These are phyloP conservation scores for Rhyacichthys aspro DNA, from an alignment of 2,797 vertebrate species.

Conservation along the genomic window DNA sequence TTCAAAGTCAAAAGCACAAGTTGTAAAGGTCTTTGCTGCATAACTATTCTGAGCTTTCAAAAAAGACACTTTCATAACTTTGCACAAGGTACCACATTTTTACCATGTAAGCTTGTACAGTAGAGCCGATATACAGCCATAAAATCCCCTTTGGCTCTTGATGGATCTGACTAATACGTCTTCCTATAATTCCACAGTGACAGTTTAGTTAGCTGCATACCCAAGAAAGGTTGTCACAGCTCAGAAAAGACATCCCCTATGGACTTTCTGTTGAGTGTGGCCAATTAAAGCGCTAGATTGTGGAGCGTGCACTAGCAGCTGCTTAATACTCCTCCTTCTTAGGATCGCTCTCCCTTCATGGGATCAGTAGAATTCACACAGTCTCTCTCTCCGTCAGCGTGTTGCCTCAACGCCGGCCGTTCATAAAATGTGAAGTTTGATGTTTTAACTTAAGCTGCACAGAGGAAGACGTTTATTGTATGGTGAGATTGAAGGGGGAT, in stretches of 20 bases:
- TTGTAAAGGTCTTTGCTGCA: slow-evolving; percentile 3
- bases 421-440: slow-evolving; percentile 31
- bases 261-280: slow-evolving; percentile 58
- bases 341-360: slow-evolving; percentile 33
- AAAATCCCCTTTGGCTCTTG: slow-evolving; percentile 36
- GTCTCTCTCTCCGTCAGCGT: slow-evolving; percentile 4
- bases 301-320: slow-evolving; percentile 41
- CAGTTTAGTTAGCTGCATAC: slow-evolving; percentile 62
- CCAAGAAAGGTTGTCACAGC: slow-evolving; percentile 65
- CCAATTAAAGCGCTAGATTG: slow-evolving; percentile 69
- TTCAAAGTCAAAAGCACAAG: not conserved
- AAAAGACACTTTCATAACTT: slow-evolving; percentile 5
- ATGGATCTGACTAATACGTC: slow-evolving; percentile 65
- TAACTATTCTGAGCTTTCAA: not conserved
- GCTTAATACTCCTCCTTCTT: slow-evolving; percentile 54
- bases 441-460: slow-evolving; percentile 23
- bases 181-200: slow-evolving; percentile 65
- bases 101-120: slow-evolving; percentile 5
- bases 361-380: slow-evolving; percentile 32
- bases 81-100: not conserved
- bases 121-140: slow-evolving; percentile 19
- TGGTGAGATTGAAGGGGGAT: not conserved
- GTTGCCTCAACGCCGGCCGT: slow-evolving; percentile 16
- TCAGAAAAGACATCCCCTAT: slow-evolving; percentile 63
- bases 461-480: slow-evolving; percentile 1